Evolutionary conservation across 2,888 invertebrate species (phyloP).

Genomic region (Sesamia inferens): DNA sequence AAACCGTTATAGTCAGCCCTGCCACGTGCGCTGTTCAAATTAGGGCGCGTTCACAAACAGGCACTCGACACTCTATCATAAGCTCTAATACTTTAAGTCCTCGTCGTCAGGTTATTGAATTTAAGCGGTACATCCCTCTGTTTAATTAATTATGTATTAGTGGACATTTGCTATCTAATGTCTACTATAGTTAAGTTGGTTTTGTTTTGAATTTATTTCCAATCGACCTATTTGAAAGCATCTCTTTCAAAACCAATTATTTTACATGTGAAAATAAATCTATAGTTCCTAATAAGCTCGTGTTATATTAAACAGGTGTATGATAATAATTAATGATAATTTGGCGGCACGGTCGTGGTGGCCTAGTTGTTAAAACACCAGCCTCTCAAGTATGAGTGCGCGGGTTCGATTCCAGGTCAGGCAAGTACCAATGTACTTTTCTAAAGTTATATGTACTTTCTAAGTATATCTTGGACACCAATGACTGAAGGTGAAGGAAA

Average conservation of each 20-base stretch:
- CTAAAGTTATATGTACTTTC: too few relatives aligned
- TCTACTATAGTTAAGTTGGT: neutral
- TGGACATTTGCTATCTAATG: constrained; percentile 19
- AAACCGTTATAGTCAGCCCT: constrained; percentile 53
- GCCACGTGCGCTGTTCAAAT: constrained; percentile 62
- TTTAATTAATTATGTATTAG: constrained; percentile 49
- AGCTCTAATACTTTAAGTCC: constrained; percentile 61
- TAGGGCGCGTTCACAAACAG: constrained; percentile 69
- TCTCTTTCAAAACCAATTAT: neutral
- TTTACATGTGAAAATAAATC: neutral
- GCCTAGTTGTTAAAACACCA: too few relatives aligned
- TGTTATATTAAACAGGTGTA: neutral
- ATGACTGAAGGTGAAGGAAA: too few relatives aligned
- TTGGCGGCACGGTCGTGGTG: too few relatives aligned
- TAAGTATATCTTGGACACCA: too few relatives aligned
- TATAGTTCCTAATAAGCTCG: neutral
- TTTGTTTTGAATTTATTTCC: neutral
- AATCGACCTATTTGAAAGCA: neutral
- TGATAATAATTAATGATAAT: too few relatives aligned
- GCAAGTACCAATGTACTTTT: too few relatives aligned
- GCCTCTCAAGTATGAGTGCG: too few relatives aligned
- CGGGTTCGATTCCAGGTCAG: too few relatives aligned
- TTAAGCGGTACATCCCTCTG: constrained; percentile 60
- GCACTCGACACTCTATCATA: constrained; percentile 65
- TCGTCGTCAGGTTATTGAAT: constrained; percentile 68